These are phyloP conservation scores for Poeciliopsis turrubarensis DNA, from an alignment of 2,113 vertebrate genomes.

Conservation along the genomic window DNA sequence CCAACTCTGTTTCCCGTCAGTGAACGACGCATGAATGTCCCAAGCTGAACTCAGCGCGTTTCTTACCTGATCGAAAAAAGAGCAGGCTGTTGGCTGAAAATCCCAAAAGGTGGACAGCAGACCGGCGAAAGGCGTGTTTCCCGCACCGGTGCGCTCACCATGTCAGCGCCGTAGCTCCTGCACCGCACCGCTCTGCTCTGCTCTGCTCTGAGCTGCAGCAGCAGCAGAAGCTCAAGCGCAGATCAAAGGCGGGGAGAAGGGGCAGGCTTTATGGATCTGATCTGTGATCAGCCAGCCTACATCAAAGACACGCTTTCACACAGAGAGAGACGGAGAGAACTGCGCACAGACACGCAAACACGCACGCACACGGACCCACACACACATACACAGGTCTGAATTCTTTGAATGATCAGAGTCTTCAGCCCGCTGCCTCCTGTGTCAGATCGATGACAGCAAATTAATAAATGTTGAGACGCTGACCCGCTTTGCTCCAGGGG, in stretches of 20 bases:
- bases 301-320: constrained; percentile 81
- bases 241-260: constrained; percentile 86
- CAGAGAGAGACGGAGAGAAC: too few relatives aligned
- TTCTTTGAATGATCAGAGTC: constrained; percentile 6
- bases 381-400: not conserved
- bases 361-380: accelerated
- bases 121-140: constrained; percentile 49
- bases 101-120: constrained; percentile 22
- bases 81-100: not conserved
- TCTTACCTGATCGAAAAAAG: constrained; percentile 54
- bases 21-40: not conserved
- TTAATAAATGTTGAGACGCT: too few relatives aligned
- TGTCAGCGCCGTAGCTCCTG: constrained; percentile 66
- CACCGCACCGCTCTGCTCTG: constrained; percentile 70
- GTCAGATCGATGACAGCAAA: too few relatives aligned
- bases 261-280: constrained; percentile 86
- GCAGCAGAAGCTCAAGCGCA: constrained; percentile 79
- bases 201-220: constrained; percentile 45
- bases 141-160: constrained; percentile 62
- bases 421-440: too few relatives aligned
- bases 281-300: constrained; percentile 83
- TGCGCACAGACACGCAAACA: not conserved
- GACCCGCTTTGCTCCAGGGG: too few relatives aligned
- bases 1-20: not conserved
- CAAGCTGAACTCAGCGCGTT: not conserved